A percentile compares a stretch with the other conserved stretches of the same genome.
Conservation (phyloP, 2,113 vertebrate genomes). For the Cyphomyrus discorhynchus region DNA sequence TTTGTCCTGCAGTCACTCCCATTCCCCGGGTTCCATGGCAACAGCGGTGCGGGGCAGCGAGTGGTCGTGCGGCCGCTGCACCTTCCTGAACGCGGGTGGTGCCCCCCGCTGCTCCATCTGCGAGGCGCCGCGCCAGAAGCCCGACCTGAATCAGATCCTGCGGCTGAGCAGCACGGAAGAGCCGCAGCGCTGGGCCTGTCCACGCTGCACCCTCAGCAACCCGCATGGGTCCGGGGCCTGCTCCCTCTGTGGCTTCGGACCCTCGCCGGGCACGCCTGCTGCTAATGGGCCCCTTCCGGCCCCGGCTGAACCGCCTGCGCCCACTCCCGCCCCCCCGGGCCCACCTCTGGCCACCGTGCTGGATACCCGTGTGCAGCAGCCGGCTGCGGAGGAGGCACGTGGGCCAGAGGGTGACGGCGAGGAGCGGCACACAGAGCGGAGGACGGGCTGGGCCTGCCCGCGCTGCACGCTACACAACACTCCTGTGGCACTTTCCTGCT, state of each 20-base stretch:
- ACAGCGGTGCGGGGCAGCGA: conserved; percentile 67
- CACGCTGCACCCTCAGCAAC: conserved; percentile 91
- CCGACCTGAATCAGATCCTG: conserved; percentile 91
- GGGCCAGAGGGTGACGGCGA: conserved; percentile 57
- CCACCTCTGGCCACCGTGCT: conserved; percentile 48
- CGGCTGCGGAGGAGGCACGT: conserved; percentile 49
- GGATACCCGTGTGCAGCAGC: conserved; percentile 66
- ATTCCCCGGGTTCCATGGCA: conserved; percentile 86
- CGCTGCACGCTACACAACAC: conserved; percentile 92
- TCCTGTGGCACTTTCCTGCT: conserved; percentile 83
- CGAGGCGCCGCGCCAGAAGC: conserved; percentile 90
- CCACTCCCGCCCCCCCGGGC: conserved; percentile 39
- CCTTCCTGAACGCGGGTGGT: conserved; percentile 79
- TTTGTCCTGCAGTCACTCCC: conserved; percentile 73
- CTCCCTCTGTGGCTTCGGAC: conserved; percentile 75
- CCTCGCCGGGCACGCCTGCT: conserved; percentile 38
- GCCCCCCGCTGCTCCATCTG: conserved; percentile 94
- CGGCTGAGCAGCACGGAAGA: conserved; percentile 85
- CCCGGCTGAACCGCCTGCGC: conserved; percentile 38
- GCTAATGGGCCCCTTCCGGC: conserved; percentile 44
- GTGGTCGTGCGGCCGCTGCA: conserved; percentile 95
- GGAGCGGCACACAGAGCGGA: conserved; percentile 24
- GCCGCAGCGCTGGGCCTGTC: conserved; percentile 80
- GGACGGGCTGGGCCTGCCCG: conserved; percentile 80
- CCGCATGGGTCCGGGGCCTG: conserved; percentile 78